Base-by-base conservation (phyloP, 2,113 vertebrate genomes). In the Meriones unguiculatus region DNA sequence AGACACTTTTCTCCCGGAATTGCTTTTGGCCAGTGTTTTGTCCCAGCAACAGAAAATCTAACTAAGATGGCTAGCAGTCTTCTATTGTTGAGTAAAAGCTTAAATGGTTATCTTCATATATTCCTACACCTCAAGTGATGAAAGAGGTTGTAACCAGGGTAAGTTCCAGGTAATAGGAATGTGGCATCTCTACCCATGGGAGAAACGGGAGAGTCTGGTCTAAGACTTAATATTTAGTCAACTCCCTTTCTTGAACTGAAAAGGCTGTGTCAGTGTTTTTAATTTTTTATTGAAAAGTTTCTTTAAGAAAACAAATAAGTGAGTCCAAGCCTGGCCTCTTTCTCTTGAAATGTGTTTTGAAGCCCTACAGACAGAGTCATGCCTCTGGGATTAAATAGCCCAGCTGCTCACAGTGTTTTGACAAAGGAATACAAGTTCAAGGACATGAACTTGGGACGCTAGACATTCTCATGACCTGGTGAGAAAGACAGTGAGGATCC, bases 401-500 rank as follows among this genome's bases (percentile, higher is more conserved):
- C 95, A 96, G 90, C 93, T 94, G 87, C 59, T 94, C 73, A 91
- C 52, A 95, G 73, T 96, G 76, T 95, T 89, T 59, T 95, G 73
- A 97, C 76, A 93, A 95, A 96, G 65, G 18, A 85, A 93, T 93
- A 95, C 69, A 76, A 97, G 94, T 96, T 94, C 89, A 82, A 88
- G 92, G 92, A 92, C 93, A 95, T 95, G 92, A 98, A 95, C 95
- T 93, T 1, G 0, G 87, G 90, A 95, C 28, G 13, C 90, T 84
- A 91, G 90, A 95, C 30, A 0, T 97, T 97, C 97, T 97, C 97
- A 97, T 95, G 97, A 97, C 97, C 96, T 69, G 20, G 54, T 93
- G 96, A 96, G 72, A 96, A 95, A 96, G 95, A 96, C 52, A 95
- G 86, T 25, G n/a, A 15, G 81, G 72, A 57, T 98, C 93, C 38